Evolutionary conservation across 2,797 vertebrate species (phyloP).

Genomic region (Microcaecilia unicolor): DNA sequence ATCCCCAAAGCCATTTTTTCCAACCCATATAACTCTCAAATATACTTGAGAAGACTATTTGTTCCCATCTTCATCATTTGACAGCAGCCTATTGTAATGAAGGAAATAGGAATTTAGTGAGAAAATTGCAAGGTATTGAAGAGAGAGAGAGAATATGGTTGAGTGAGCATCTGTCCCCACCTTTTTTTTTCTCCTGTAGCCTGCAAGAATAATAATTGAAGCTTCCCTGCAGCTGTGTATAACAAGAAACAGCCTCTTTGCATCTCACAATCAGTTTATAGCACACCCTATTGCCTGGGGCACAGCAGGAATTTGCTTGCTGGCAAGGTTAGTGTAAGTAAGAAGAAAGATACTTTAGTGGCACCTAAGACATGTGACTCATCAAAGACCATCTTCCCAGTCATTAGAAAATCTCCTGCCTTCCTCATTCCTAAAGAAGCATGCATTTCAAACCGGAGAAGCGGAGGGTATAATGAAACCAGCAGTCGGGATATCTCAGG

Average conservation of each 20-base stretch:
- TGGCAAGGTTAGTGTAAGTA: slow-evolving; percentile 33
- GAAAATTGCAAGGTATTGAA: neutral
- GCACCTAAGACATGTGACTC: neutral
- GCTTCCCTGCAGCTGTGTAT: slow-evolving; percentile 17
- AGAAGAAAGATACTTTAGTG: slow-evolving; percentile 12
- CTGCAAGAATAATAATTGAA: slow-evolving; percentile 7
- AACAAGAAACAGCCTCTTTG: slow-evolving; percentile 16
- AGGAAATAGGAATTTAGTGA: no score
- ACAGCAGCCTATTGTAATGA: no score
- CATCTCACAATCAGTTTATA: slow-evolving; percentile 49
- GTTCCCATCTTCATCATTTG: no score
- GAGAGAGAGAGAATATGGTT: neutral
- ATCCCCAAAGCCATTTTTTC: no score
- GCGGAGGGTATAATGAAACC: neutral
- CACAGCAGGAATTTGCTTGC: slow-evolving; percentile 23
- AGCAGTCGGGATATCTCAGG: no score
- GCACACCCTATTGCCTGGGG: slow-evolving; percentile 15
- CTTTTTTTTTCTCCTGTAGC: neutral
- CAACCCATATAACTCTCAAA: no score
- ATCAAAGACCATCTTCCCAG: neutral
- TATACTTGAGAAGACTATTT: no score
- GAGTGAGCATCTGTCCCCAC: neutral
- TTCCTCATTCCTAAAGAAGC: neutral
- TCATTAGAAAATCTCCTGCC: neutral
- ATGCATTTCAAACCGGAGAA: neutral